Evolutionary conservation across 2,113 vertebrate genomes (phyloP), one percentile per base, ranked within the genome.

Genomic region (Tetraodon nigroviridis): DNA sequence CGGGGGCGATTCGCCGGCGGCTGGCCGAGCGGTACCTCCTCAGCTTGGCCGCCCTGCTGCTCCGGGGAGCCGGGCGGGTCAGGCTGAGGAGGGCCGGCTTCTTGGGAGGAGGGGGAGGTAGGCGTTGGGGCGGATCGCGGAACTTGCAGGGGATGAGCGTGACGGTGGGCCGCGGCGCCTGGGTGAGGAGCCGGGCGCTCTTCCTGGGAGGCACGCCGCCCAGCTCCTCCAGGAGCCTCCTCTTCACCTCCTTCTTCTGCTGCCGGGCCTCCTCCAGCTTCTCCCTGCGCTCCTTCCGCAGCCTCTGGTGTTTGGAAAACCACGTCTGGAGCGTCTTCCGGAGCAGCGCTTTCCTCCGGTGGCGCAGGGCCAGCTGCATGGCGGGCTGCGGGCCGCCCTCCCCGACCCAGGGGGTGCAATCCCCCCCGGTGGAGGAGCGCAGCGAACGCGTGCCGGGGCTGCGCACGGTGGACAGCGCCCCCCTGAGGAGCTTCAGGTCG

Each of bases 401-500:
- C 11, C 80, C 65, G 0, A 64, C 59, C 69, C 88, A 79, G 21
- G 81, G 69, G 53, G 77, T 75, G 12, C 77, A 16, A 0, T 90
- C 93, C 40, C 89, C 89, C 16, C 91, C 90, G 27, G 69, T 83
- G 0, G 86, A 80, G 1, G 95, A 99, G 17, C 97, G 93, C 67
- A 99, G 87, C 0, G 92, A 93, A 65, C 96, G 92, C 1, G 93
- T 90, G 1, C 90, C 89, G 7, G 91, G 81, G 6, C 77, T 89
- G 56, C 90, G 91, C 0, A 97, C 95, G 0, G 91, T 92, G 18
- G 92, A 92, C 61, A 99, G 92, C 0, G 95, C 92, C 59, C 94
- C 95, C 52, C 96, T 87, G 58, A 99, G 92, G 83, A 99, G 91
- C 80, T 94, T 96, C 73, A 99, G 86, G 80, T 99, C 97, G 0